Percentiles rank a stretch among this genome's conserved stretches.
Conservation (phyloP, 2,888 invertebrate genomes). For the Microlaimidae sp. region DNA sequence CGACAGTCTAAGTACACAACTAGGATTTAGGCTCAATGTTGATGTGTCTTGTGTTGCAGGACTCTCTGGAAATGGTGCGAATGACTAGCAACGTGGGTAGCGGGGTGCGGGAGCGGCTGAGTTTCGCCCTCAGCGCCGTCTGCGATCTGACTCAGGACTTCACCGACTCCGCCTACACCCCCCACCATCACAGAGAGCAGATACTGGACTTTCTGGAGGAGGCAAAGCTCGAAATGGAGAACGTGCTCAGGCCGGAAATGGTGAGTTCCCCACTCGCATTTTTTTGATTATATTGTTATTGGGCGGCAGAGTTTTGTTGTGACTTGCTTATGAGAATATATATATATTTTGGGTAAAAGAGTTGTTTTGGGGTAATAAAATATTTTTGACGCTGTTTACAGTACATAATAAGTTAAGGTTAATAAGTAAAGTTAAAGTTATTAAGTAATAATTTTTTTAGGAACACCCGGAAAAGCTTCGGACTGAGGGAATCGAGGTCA, state of each 20-base stretch:
- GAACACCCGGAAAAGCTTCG: slow-evolving; percentile 18
- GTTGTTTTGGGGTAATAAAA: too few relatives aligned
- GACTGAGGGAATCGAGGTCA: slow-evolving; percentile 26
- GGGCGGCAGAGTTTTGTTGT: too few relatives aligned
- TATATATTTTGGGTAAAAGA: too few relatives aligned
- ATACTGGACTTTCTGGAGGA: slow-evolving; percentile 71
- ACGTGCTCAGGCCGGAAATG: slow-evolving; percentile 51
- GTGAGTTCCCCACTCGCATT: background rate
- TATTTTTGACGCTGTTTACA: too few relatives aligned
- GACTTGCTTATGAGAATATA: too few relatives aligned
- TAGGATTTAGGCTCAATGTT: too few relatives aligned
- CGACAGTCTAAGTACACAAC: too few relatives aligned
- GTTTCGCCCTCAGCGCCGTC: slow-evolving; percentile 67
- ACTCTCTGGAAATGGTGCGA: slow-evolving; percentile 65
- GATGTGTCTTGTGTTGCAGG: slow-evolving; percentile 39
- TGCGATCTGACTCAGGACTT: slow-evolving; percentile 87
- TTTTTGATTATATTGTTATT: too few relatives aligned
- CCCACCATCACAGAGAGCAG: slow-evolving; percentile 85
- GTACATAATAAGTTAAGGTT: too few relatives aligned
- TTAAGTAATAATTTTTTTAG: too few relatives aligned
- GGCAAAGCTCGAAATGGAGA: slow-evolving; percentile 73
- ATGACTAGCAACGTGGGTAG: slow-evolving; percentile 51
- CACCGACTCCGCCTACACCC: slow-evolving; percentile 96
- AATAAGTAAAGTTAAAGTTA: too few relatives aligned
- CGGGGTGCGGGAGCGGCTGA: slow-evolving; percentile 56